These are phyloP conservation scores for Disparrhopalites patrizii DNA, from an alignment of 2,888 invertebrate genomes.

Conservation along the genomic window DNA sequence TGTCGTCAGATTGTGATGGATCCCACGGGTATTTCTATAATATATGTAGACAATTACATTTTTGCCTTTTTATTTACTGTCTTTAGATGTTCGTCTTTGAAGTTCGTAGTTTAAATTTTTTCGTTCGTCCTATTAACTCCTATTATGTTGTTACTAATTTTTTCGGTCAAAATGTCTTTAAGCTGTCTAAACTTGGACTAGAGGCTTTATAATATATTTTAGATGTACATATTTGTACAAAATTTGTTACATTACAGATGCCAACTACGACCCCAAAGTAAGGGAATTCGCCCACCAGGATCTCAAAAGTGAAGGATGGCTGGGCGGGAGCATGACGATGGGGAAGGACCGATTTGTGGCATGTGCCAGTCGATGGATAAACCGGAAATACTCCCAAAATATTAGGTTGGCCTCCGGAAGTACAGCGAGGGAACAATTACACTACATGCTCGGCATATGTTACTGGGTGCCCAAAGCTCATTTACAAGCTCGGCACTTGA, in stretches of 20 bases:
- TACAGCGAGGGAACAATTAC: slow-evolving; percentile 18
- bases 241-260: not conserved
- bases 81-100: no score
- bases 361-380: slow-evolving; percentile 48
- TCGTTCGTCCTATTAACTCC: no score
- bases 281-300: slow-evolving; percentile 23
- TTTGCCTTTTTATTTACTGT: no score
- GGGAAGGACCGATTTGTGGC: slow-evolving; percentile 36
- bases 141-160: no score
- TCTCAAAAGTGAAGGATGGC: slow-evolving; percentile 44
- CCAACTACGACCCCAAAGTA: not conserved
- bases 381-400: slow-evolving; percentile 36
- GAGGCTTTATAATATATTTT: no score
- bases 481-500: slow-evolving; percentile 8
- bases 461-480: slow-evolving; percentile 41
- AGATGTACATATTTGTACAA: no score
- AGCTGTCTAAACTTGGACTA: not conserved
- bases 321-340: slow-evolving; percentile 41
- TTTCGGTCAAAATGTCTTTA: no score
- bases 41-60: no score
- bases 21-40: slow-evolving; percentile 50
- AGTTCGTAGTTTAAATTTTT: no score
- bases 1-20: slow-evolving; percentile 54
- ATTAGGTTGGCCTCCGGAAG: no score
- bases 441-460: slow-evolving; percentile 47